Conservation (phyloP, 2,888 invertebrate genomes). For the Auanema freiburgensis region DNA sequence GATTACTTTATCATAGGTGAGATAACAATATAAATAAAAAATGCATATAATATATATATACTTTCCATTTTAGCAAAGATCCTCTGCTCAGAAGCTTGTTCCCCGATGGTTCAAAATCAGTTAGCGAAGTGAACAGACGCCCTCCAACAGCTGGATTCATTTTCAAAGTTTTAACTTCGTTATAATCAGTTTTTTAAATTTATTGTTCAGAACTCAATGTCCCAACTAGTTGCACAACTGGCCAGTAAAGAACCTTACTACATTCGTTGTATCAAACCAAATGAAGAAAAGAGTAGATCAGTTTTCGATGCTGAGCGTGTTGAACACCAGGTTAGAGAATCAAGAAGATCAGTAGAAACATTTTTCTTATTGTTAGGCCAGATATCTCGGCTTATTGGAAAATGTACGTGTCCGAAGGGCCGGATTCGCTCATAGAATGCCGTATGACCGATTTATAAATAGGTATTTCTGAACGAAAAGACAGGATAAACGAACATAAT, state of each 20-base stretch:
- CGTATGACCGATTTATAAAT: constrained; percentile 87
- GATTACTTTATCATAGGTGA: constrained; percentile 79
- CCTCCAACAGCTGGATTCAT: constrained; percentile 90
- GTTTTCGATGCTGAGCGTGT: constrained; percentile 82
- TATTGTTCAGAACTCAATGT: constrained; percentile 75
- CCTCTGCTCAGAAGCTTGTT: constrained; percentile 82
- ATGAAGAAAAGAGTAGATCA: constrained; percentile 85
- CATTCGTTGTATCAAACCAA: constrained; percentile 94
- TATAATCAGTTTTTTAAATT: not conserved
- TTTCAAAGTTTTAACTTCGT: constrained; percentile 74
- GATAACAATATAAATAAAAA: not conserved
- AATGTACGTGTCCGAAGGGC: constrained; percentile 92
- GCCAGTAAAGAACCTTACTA: constrained; percentile 79
- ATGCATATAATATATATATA: not conserved
- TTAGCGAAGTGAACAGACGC: constrained; percentile 88
- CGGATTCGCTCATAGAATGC: constrained; percentile 92
- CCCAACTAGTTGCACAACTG: constrained; percentile 82
- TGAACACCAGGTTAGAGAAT: constrained; percentile 67
- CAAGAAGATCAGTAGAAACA: constrained; percentile 1
- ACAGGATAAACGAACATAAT: not conserved
- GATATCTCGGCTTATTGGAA: constrained; percentile 87
- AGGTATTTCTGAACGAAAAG: constrained; percentile 68
- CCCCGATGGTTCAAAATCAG: constrained; percentile 91
- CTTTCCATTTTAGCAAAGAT: constrained; percentile 28
- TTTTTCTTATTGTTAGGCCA: constrained; percentile 55